Percentiles rank a stretch among this genome's conserved stretches.
Evolutionary conservation across 2,888 invertebrate genomes (phyloP).

Genomic region (Miltochrista miniata): DNA sequence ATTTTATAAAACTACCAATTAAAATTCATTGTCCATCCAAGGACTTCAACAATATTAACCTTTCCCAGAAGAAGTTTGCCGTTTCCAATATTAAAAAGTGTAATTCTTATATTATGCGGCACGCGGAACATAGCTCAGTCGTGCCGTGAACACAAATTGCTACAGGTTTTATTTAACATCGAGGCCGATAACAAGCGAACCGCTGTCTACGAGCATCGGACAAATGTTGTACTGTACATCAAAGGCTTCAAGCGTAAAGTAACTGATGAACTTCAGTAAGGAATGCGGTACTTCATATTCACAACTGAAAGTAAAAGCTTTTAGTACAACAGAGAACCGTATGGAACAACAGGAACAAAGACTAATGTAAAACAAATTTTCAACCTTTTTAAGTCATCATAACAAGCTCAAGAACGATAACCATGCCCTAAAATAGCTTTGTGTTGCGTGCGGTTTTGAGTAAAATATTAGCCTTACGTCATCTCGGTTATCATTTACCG

Average conservation of each 20-base stretch:
- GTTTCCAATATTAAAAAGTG: conserved; percentile 54
- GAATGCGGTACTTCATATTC: conserved; percentile 24
- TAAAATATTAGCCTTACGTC: conserved; percentile 31
- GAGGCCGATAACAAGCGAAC: conserved; percentile 55
- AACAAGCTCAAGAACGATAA: conserved; percentile 12
- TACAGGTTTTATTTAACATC: conserved; percentile 58
- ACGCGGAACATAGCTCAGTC: conserved; percentile 52
- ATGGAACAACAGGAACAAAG: conserved; percentile 14
- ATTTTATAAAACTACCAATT: conserved; percentile 29
- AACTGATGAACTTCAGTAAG: conserved; percentile 28
- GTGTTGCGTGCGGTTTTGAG: background rate
- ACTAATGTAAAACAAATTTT: conserved; percentile 14
- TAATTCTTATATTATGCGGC: conserved; percentile 50
- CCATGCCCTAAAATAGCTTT: conserved; percentile 23
- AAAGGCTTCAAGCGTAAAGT: conserved; percentile 49
- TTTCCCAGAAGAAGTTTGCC: conserved; percentile 62
- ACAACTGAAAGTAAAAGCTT: conserved; percentile 18
- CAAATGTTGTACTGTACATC: conserved; percentile 44
- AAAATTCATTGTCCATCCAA: conserved; percentile 44
- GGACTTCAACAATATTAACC: conserved; percentile 50
- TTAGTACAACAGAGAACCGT: conserved; percentile 8
- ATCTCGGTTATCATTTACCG: conserved; percentile 43
- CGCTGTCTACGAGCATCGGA: conserved; percentile 53
- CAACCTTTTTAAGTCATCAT: conserved; percentile 12
- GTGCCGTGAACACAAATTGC: conserved; percentile 70